Evolutionary conservation across 1,140 invertebrate genomes (phyloP), one percentile per base, ranked within the genome.

Genomic region (Dufourea novaeangliae): DNA sequence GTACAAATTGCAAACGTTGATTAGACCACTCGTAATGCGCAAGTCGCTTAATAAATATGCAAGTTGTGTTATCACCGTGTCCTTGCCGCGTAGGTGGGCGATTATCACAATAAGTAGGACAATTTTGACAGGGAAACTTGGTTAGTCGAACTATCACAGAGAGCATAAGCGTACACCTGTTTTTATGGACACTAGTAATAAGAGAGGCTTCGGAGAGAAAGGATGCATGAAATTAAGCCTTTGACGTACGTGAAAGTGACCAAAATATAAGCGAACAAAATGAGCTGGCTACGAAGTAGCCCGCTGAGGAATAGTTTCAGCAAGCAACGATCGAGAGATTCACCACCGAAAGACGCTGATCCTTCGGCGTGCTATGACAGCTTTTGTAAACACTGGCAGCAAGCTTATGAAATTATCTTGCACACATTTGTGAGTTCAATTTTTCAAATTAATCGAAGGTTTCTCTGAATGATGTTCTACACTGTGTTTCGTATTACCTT

Each of bases 341-440:
- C 93, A 37, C 91, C 93, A 5, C 91, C 93, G 0, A 94, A 93
- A 74, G 92, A 94, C 75, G 92, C 93, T 81, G 96, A 97, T 93
- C 96, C 96, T 0, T 94, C 95, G 39, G 97, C 97, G 12, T 97
- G 96, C 89, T 97, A 97, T 87, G 97, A 97, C 88, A 98, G 97
- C 86, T 99, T 99, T 92, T 96, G 96, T 85, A 97, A 97, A 91
- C 98, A 99, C 90, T 99, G 98, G 97, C 96, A 97, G 88, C 97
- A 98, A 89, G 97, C 96, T 12, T 92, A 95, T 83, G 96, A 96
- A 83, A 97, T 98, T 67, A 98, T 98, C 79, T 91, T 94, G 69
- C 94, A 95, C 75, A 95, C 94, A 64, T 93, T 94, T 91, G 94
- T 95, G 88, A 91, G 87, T 88, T 61, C 10, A 66, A 63, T 59